Conservation (phyloP, 2,797 vertebrate species). For the Poeciliopsis gracilis region DNA sequence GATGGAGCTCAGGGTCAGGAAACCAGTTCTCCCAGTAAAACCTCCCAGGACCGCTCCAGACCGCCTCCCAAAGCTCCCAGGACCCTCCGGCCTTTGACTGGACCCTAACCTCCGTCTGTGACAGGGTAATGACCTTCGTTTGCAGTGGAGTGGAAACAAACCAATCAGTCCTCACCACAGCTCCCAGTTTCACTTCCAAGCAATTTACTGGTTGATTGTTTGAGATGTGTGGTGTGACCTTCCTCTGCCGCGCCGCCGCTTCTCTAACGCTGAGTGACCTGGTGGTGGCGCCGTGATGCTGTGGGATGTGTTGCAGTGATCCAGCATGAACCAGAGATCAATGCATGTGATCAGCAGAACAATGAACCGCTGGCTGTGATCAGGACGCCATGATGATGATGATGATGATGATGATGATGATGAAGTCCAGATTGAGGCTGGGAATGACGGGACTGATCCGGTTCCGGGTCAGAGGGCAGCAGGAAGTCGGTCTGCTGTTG, state of each 20-base stretch:
- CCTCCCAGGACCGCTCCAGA: slow-evolving; percentile 24
- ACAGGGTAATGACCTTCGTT: slow-evolving; percentile 92
- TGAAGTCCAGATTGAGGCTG: not conserved
- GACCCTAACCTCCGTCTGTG: slow-evolving; percentile 80
- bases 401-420: not conserved
- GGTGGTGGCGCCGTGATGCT: slow-evolving; percentile 43
- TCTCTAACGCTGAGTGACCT: slow-evolving; percentile 64
- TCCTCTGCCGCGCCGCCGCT: slow-evolving; percentile 37
- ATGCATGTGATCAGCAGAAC: slow-evolving; percentile 30
- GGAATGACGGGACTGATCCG: not conserved
- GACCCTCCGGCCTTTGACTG: slow-evolving; percentile 82
- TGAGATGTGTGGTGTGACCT: slow-evolving; percentile 69
- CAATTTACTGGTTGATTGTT: slow-evolving; percentile 82
- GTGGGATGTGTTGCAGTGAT: slow-evolving; percentile 62
- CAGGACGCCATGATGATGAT: not conserved
- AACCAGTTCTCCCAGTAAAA: not conserved
- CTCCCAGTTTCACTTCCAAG: slow-evolving; percentile 76
- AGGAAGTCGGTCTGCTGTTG: not conserved
- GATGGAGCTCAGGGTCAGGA: slow-evolving; percentile 4
- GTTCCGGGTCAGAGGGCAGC: not conserved
- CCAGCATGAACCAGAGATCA: slow-evolving; percentile 79
- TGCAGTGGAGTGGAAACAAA: slow-evolving; percentile 85
- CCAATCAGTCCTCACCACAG: slow-evolving; percentile 73
- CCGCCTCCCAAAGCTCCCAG: slow-evolving; percentile 77
- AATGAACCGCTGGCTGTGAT: not conserved